Evolutionary conservation across 2,113 vertebrate species (phyloP).

Genomic region (Sisor rabdophorus): DNA sequence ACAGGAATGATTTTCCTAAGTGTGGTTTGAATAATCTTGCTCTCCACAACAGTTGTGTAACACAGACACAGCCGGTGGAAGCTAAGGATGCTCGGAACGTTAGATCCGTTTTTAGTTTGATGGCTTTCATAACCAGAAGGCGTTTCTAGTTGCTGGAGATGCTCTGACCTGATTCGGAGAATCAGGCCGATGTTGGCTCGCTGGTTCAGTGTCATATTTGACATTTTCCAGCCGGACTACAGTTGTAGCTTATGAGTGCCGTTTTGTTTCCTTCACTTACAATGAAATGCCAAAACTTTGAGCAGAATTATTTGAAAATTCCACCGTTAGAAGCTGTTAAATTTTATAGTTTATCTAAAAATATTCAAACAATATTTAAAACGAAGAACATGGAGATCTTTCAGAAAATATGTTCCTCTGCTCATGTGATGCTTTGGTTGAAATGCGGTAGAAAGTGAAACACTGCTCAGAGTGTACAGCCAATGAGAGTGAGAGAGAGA

Average conservation of each 20-base stretch:
- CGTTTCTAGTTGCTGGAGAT: background rate
- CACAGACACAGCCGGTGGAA: background rate
- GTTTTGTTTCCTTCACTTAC: background rate
- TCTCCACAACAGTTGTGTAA: constrained; percentile 19
- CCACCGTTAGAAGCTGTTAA: too few relatives aligned
- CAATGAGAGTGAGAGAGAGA: background rate
- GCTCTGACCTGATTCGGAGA: background rate
- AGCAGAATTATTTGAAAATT: background rate
- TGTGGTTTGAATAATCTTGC: background rate
- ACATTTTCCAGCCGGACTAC: background rate
- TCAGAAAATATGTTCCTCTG: background rate
- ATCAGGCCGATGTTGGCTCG: background rate
- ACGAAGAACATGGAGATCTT: background rate
- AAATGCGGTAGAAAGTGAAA: background rate
- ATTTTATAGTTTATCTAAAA: too few relatives aligned
- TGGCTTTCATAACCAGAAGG: constrained; percentile 1
- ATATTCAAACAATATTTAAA: too few relatives aligned
- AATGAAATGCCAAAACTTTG: background rate
- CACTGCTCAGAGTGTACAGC: background rate
- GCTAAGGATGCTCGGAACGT: constrained; percentile 20
- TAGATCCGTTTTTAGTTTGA: background rate
- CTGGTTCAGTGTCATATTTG: background rate
- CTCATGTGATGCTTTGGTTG: background rate
- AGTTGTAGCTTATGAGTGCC: background rate
- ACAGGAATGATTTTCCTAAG: background rate